These are phyloP conservation scores for Motacilla alba DNA, from an alignment of 2,113 vertebrate species.

Conservation along the genomic window DNA sequence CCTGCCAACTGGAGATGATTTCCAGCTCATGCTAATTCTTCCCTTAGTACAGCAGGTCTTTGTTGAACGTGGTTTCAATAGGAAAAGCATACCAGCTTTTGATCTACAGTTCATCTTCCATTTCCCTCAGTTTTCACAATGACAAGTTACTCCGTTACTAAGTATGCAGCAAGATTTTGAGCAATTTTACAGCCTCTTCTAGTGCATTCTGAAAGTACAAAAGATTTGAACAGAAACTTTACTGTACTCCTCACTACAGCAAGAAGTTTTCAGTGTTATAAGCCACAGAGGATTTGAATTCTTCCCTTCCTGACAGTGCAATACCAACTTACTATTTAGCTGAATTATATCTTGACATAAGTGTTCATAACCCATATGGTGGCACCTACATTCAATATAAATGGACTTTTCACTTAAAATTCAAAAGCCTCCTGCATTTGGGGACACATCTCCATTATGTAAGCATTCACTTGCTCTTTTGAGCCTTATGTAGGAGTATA, in stretches of 20 bases:
- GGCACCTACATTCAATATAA: neutral
- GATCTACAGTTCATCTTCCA: neutral
- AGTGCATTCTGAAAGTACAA: neutral
- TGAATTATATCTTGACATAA: neutral
- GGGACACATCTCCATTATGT: fast-evolving
- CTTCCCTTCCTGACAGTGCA: neutral
- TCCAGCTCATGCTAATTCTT: neutral
- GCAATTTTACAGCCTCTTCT: neutral
- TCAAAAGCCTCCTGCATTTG: neutral
- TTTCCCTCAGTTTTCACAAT: no score
- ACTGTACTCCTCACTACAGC: neutral
- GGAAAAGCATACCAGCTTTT: neutral
- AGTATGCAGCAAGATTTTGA: neutral
- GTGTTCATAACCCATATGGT: neutral
- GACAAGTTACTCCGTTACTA: neutral
- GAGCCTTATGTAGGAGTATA: neutral
- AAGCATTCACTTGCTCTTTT: neutral
- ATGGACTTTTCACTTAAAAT: neutral
- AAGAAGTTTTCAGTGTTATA: neutral
- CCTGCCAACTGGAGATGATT: neutral
- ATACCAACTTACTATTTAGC: neutral
- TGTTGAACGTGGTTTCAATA: neutral
- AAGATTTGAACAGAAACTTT: neutral
- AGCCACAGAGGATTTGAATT: neutral
- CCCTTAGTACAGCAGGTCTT: neutral